A percentile compares a stretch with the other conserved stretches of the same genome.
Conservation (phyloP, 92 coral and sea anemone genomes). For the Epizoanthus fatuus region DNA sequence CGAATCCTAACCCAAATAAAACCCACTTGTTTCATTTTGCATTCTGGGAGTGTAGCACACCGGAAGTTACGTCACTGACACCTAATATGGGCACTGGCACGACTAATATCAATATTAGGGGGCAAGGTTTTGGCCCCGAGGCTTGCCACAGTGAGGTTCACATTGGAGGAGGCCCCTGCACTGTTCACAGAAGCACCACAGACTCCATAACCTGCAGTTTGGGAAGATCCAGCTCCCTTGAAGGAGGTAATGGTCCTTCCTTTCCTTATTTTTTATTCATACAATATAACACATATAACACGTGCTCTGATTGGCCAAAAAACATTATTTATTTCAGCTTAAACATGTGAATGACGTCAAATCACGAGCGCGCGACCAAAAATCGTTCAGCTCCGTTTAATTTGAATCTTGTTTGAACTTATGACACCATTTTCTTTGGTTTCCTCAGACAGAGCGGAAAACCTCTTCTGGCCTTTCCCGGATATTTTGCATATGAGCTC, state of each 20-base stretch:
- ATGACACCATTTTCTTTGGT: too few species aligned
- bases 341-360: too few species aligned
- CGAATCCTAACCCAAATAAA: constrained; percentile 21
- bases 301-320: too few species aligned
- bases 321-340: too few species aligned
- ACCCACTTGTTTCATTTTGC: constrained; percentile 49
- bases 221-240: constrained; percentile 52
- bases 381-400: too few species aligned
- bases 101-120: constrained; percentile 74
- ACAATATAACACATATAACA: too few species aligned
- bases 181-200: constrained; percentile 53
- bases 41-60: constrained; percentile 84
- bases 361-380: too few species aligned
- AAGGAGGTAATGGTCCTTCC: constrained; percentile 58
- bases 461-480: too few species aligned
- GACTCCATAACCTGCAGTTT: constrained; percentile 76
- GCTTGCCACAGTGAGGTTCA: constrained; percentile 71
- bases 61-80: constrained; percentile 75
- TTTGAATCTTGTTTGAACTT: too few species aligned
- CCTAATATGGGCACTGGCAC: constrained; percentile 82
- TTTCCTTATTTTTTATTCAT: not conserved
- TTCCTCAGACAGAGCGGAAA: too few species aligned
- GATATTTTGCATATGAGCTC: too few species aligned
- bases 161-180: constrained; percentile 72
- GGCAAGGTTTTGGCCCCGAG: constrained; percentile 76